A percentile compares a stretch with the other conserved stretches of the same genome.
phyloP scores from a whole-genome alignment of 1,140 invertebrate genomes.

The Scaptodrosophila lebanonensis region DNA sequence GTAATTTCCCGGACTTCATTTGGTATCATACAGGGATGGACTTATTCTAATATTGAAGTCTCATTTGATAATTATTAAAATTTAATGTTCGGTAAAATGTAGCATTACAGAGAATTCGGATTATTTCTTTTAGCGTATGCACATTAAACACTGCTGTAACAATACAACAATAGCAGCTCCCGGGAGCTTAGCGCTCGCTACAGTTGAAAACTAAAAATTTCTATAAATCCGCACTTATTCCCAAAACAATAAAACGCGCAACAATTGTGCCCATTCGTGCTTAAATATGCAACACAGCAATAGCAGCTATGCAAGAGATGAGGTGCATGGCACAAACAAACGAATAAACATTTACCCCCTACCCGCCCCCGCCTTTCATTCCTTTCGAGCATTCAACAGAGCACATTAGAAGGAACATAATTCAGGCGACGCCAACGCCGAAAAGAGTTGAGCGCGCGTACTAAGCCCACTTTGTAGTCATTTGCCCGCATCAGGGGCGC shows the following conservation, averaged over 20 bases:
- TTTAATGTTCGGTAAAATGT: no score
- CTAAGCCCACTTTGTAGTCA: conserved; percentile 72
- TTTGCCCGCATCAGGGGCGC: conserved; percentile 57
- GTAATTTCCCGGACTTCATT: no score
- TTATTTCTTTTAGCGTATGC: no score
- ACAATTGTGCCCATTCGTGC: conserved; percentile 62
- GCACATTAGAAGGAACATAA: conserved; percentile 65
- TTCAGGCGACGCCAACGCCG: conserved; percentile 46
- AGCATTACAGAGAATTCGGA: no score
- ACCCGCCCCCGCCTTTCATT: no score
- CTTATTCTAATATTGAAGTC: no score
- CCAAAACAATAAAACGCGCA: conserved; percentile 73
- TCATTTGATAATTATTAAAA: no score
- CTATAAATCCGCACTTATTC: conserved; percentile 73
- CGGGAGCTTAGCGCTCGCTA: conserved; percentile 18
- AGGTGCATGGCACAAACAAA: no score
- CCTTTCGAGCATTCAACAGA: not conserved
- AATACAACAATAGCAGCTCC: conserved; percentile 15
- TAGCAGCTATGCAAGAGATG: no score
- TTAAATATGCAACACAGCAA: conserved; percentile 69
- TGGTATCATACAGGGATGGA: no score
- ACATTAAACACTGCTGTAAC: not conserved
- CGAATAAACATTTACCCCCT: no score
- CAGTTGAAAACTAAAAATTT: conserved; percentile 45
- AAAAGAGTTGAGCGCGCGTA: conserved; percentile 29